Percentiles rank a stretch among this genome's conserved stretches.
Conservation (phyloP, 1,140 invertebrate genomes). For the Cyphomyrmex costatus region DNA sequence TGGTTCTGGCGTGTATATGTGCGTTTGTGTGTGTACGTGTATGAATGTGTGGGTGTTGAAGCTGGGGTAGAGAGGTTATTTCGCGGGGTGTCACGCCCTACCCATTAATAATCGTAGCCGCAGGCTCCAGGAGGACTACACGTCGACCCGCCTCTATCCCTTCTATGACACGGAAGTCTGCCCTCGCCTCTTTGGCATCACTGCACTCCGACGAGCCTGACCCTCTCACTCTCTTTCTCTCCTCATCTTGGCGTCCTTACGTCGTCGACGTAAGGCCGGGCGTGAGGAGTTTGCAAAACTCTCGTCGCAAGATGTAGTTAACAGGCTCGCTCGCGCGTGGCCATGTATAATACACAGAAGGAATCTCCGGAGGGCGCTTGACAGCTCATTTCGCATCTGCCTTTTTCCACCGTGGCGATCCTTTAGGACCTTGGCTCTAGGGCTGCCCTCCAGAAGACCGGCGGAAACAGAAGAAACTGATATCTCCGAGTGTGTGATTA, state of each 20-base stretch:
- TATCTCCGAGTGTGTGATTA: constrained; percentile 44
- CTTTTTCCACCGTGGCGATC: constrained; percentile 71
- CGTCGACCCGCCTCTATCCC: constrained; percentile 60
- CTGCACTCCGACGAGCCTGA: constrained; percentile 11
- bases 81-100: constrained; percentile 81
- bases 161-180: constrained; percentile 55
- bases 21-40: neutral
- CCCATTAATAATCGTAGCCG: constrained; percentile 82
- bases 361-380: constrained; percentile 81
- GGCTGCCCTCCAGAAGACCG: neutral
- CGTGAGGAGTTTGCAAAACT: constrained; percentile 85
- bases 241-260: constrained; percentile 31
- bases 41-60: neutral
- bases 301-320: constrained; percentile 82
- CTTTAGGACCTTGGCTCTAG: constrained; percentile 26
- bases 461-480: constrained; percentile 40
- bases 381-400: constrained; percentile 83
- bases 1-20: constrained; percentile 27
- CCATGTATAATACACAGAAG: constrained; percentile 82
- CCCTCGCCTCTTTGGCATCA: constrained; percentile 54
- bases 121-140: constrained; percentile 73
- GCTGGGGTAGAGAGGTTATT: constrained; percentile 77
- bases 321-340: constrained; percentile 70
- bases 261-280: constrained; percentile 61
- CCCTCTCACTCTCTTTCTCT: constrained; percentile 33